Evolutionary conservation across 2,113 vertebrate genomes (phyloP).

Genomic region (Echinops telfairi): DNA sequence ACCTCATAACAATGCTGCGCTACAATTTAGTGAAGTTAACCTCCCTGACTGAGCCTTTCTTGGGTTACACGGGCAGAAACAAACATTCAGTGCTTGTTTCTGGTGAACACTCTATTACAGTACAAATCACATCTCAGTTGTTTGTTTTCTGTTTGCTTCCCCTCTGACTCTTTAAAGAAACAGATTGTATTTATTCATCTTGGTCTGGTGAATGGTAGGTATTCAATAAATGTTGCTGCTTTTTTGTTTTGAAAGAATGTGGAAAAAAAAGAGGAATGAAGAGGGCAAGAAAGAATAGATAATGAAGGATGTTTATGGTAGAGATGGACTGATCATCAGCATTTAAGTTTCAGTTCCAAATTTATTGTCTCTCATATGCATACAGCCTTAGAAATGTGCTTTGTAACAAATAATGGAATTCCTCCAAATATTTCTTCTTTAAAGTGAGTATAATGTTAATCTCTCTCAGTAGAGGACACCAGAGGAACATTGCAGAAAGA

Average conservation of each 20-base stretch:
- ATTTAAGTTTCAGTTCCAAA: constrained; percentile 26
- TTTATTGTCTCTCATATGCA: background rate
- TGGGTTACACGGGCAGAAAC: background rate
- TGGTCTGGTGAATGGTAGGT: background rate
- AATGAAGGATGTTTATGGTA: background rate
- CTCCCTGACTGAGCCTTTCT: background rate
- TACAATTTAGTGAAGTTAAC: background rate
- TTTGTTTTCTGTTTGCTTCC: constrained; percentile 3
- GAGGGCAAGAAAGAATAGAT: background rate
- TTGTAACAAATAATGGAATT: background rate
- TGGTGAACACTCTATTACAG: background rate
- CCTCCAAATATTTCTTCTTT: background rate
- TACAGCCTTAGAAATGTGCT: background rate
- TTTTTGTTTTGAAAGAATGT: constrained; percentile 1
- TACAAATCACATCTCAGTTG: background rate
- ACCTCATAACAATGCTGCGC: background rate
- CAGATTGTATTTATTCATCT: background rate
- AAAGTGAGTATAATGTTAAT: background rate
- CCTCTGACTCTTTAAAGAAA: background rate
- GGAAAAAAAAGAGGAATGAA: background rate
- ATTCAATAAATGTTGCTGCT: background rate
- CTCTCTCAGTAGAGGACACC: background rate
- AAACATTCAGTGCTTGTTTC: background rate
- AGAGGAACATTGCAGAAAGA: background rate
- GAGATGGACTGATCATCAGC: background rate